Conservation (phyloP, 2,113 vertebrate genomes). For the Echinops telfairi region DNA sequence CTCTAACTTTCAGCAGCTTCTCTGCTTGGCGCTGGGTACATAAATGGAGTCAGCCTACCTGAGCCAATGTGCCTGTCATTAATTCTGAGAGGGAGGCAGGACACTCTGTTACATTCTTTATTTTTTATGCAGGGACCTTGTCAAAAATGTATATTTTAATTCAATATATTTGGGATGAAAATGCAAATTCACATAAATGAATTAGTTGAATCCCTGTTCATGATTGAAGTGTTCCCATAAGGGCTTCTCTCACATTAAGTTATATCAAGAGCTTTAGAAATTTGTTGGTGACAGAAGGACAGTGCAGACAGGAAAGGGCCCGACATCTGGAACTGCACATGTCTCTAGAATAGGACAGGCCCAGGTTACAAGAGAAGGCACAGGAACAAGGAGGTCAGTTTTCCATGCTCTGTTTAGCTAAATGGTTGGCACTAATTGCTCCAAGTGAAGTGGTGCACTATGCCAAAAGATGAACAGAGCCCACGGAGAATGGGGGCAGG, state of each 20-base stretch:
- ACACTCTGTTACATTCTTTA: background rate
- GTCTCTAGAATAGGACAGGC: background rate
- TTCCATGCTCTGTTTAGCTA: background rate
- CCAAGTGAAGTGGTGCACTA: background rate
- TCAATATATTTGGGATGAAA: background rate
- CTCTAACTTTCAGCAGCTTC: background rate
- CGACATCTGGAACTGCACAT: background rate
- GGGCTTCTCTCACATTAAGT: background rate
- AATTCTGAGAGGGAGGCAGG: background rate
- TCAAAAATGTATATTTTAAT: background rate
- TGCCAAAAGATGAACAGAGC: slow-evolving; percentile 27
- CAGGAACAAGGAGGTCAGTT: background rate
- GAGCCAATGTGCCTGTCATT: background rate
- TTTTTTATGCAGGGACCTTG: background rate
- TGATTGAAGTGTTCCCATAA: background rate
- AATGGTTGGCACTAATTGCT: background rate
- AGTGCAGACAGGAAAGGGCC: background rate
- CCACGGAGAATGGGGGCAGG: background rate
- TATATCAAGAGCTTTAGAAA: background rate
- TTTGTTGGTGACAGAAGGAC: background rate
- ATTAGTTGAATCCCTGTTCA: background rate
- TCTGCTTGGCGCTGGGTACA: background rate
- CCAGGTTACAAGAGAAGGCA: background rate
- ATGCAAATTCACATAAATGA: background rate
- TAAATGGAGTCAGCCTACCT: too few species aligned